Base-by-base conservation (phyloP, 2,888 invertebrate species). In the Vesta saturnalis region DNA sequence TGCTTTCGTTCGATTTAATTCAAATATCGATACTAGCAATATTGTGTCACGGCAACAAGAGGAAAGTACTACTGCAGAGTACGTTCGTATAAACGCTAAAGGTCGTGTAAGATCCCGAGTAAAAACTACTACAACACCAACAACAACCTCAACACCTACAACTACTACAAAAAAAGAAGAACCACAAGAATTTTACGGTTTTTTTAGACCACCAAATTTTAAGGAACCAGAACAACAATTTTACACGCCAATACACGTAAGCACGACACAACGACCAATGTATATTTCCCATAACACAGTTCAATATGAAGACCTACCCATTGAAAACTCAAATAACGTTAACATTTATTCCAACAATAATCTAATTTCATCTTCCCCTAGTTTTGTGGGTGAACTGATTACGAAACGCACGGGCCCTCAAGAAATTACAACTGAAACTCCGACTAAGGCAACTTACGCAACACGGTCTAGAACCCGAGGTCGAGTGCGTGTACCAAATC, bases 141-240 rank as follows among this genome's bases (percentile, higher is more conserved):
- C 76, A 18, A 74, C 73, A 14, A 21, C 67, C 1, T 70, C 77
- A 0, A 75, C 76, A 1, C 73, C 77, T 1, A 75, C 80, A 0
- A 78, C 79, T 56, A 19, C 21, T 15, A 16, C n/a, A 8, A 57
- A 65, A 15, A 78, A 77, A 30, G 80, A 81, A 18, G 76, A 78
- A 23, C 76, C 81, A 43, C 83, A 84, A 65, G 83, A 85, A 70
- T 85, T 84, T 62, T 87, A 86, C 70, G 87, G 86, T 14, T 87
- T 87, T 72, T 84, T 86, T 69, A 82, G 85, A 60, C 77, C 81
- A 30, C 86, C 87, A n/a, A 84, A 79, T 68, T 86, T 84, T 76
- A 80, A 76, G 30, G 69, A 67, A 52, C 72, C 74, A 23, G 56
- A 16, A 62, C 69, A 8, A 60, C 70, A 4, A 64, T 68, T 22